phyloP scores from a whole-genome alignment of 2,113 vertebrate species.

The Microcebus lehilahytsara region DNA sequence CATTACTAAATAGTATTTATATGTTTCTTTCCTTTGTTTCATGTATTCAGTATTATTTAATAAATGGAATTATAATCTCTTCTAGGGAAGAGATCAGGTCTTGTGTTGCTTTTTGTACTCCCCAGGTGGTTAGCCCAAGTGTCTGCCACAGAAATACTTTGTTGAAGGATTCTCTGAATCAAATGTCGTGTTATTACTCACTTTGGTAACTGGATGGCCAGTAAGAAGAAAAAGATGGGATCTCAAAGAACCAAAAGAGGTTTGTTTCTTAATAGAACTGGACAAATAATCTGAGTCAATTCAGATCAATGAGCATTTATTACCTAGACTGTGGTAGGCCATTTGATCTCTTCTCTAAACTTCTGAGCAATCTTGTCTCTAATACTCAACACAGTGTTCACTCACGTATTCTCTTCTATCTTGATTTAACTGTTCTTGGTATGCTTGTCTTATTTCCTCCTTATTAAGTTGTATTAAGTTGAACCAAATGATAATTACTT shows the following conservation, averaged over 20 bases:
- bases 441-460: not conserved
- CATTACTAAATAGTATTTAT: not conserved
- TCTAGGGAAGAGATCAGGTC: not conserved
- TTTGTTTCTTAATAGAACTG: slow-evolving; percentile 38
- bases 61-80: not conserved
- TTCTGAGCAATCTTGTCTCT: not conserved
- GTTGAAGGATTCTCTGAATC: not conserved
- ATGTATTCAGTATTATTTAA: not conserved
- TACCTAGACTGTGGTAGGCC: not conserved
- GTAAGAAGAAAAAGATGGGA: not conserved
- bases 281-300: slow-evolving; percentile 24
- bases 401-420: not conserved
- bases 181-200: not conserved
- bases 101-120: not conserved
- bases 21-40: not conserved
- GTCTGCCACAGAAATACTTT: not conserved
- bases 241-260: not conserved
- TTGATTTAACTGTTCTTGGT: not conserved
- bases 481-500: not conserved
- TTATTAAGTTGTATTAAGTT: not conserved
- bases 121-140: not conserved
- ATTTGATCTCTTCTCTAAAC: not conserved
- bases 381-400: not conserved
- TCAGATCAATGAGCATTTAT: slow-evolving; percentile 48
- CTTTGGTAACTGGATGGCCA: not conserved